Percentiles rank a stretch among this genome's conserved stretches.
Evolutionary conservation across 2,888 invertebrate genomes (phyloP).

Genomic region (Schrankia costaestrigalis): DNA sequence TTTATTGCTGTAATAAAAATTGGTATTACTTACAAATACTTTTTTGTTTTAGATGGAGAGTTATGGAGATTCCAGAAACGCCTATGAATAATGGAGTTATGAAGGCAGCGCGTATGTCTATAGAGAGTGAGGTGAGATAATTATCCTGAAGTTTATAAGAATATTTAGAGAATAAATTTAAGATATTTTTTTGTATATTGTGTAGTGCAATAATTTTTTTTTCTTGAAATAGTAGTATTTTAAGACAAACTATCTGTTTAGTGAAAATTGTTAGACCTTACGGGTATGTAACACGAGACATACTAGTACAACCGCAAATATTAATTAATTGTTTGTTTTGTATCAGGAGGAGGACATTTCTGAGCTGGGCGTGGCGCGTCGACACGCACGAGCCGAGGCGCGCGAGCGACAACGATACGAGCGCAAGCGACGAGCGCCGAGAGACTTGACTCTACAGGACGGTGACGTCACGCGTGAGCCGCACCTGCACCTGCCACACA

Average conservation of each 20-base stretch:
- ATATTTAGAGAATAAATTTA: background rate
- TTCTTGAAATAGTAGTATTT: too few species aligned
- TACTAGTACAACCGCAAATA: too few species aligned
- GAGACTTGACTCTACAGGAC: conserved; percentile 12
- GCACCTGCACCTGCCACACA: conserved; percentile 45
- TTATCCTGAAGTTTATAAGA: background rate
- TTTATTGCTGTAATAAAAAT: background rate
- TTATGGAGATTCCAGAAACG: conserved; percentile 81
- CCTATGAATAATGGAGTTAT: conserved; percentile 66
- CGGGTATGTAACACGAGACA: too few species aligned
- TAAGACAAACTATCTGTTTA: too few species aligned
- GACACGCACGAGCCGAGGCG: conserved; percentile 89
- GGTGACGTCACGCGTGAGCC: conserved; percentile 50
- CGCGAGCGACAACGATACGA: conserved; percentile 90
- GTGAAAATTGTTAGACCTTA: too few species aligned
- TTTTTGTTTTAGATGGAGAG: conserved; percentile 83
- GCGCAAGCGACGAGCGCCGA: conserved; percentile 41
- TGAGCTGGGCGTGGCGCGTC: conserved; percentile 84
- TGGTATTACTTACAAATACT: background rate
- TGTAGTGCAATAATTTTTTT: background rate
- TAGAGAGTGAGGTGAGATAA: conserved; percentile 64
- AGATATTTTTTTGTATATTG: background rate
- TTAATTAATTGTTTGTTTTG: too few species aligned
- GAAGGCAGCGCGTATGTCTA: conserved; percentile 47
- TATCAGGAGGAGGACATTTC: conserved; percentile 89